Base-by-base conservation (phyloP, 2,888 invertebrate genomes). In the Drosophila emarginata region DNA sequence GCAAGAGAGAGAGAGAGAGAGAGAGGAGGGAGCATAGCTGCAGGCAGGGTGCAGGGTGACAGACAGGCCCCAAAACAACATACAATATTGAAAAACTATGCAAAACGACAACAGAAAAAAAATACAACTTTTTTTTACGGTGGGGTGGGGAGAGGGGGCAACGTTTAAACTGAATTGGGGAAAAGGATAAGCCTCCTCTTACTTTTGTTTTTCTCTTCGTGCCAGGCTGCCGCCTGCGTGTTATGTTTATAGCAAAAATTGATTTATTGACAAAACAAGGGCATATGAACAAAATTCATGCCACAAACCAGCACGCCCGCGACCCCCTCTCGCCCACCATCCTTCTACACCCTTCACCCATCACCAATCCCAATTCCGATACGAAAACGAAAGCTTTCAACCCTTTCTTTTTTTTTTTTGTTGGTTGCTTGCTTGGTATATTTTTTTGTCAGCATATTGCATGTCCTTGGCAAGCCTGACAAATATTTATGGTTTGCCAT, bases 401-500 rank as follows among this genome's bases (percentile, higher is more conserved):
- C 78, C 83, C 85, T 79, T 82, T 78, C 57, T 52, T 14, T 21
- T 50, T 28, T 23, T 32, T 62, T 36, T 23, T 18, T 36, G 12
- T 32, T 52, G 14, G 50, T 60, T 61, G 57, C 62, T 63, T 52
- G 9, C 9, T 7, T 32, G 11, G 4, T 32, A 32, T 32, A 32
- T 9, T 40, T 53, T 15, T 51, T 56, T 28, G 32, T 15, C 18
- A 28, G 40, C 28, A 23, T 50, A 56, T 65, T 56, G 51, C 67
- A 68, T 72, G 79, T 78, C 65, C 77, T 78, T 81, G 67, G 68
- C 60, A 67, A 64, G 62, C 69, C 67, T 69, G 70, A 69, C 75
- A 88, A 54, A 79, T 84, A 89, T 89, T 89, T 89, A 89, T 89
- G 89, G 86, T 73, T 79, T 88, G 80, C 90, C 82, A 89, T 90